phyloP scores from a whole-genome alignment of 2,888 invertebrate genomes.

The Mythimna lalbum region DNA sequence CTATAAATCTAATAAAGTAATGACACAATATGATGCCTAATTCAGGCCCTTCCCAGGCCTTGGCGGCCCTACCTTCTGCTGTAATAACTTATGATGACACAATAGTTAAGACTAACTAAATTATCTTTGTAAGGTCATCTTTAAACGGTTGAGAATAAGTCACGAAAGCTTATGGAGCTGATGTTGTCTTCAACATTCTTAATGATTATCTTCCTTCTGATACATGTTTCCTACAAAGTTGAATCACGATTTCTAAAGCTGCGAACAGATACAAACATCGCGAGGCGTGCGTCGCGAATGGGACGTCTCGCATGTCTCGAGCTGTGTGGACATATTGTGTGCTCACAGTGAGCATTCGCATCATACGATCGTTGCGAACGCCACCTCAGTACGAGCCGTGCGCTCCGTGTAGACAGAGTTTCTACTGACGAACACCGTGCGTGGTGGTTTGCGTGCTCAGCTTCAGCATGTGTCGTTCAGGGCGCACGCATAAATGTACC shows the following conservation, averaged over 20 bases:
- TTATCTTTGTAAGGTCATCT: slow-evolving; percentile 41
- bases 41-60: slow-evolving; percentile 51
- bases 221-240: background rate
- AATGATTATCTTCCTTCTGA: slow-evolving; percentile 11
- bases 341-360: no score
- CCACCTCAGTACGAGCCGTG: no score
- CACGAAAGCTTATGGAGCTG: slow-evolving; percentile 11
- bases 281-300: no score
- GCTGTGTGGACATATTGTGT: no score
- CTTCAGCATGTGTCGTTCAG: no score
- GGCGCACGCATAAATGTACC: no score
- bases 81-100: slow-evolving; percentile 26
- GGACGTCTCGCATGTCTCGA: no score
- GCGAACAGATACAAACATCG: no score
- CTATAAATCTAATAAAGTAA: slow-evolving; percentile 21
- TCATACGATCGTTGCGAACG: no score
- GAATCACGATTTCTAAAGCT: background rate
- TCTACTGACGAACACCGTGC: no score
- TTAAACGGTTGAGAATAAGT: background rate
- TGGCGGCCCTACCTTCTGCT: slow-evolving; percentile 32
- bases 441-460: no score
- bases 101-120: slow-evolving; percentile 11
- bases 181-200: background rate
- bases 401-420: no score
- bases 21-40: slow-evolving; percentile 21